Evolutionary conservation across 2,888 invertebrate species (phyloP).

Genomic region (Xanthostigma xanthostigma): DNA sequence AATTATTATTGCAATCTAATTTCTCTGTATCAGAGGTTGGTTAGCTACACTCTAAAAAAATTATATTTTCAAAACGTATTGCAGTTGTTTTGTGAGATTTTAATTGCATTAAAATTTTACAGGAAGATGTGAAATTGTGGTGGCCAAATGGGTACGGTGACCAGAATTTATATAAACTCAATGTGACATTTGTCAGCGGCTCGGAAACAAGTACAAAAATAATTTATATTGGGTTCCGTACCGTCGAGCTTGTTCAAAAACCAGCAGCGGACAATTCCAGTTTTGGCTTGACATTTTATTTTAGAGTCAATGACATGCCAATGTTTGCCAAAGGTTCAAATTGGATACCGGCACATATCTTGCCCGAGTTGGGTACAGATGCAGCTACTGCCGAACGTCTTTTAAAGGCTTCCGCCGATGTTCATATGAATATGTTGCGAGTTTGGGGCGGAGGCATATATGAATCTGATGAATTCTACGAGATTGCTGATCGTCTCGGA

Average conservation of each 20-base stretch:
- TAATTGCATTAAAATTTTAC: conserved; percentile 9
- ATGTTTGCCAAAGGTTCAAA: conserved; percentile 95
- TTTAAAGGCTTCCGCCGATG: conserved; percentile 51
- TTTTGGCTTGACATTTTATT: conserved; percentile 65
- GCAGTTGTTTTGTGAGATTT: neutral
- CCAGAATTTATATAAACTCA: conserved; percentile 59
- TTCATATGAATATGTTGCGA: conserved; percentile 86
- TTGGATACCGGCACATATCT: conserved; percentile 76
- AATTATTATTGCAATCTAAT: too few species aligned
- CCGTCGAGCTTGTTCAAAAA: conserved; percentile 67
- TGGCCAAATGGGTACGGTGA: conserved; percentile 91
- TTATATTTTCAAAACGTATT: too few species aligned
- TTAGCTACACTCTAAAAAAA: too few species aligned
- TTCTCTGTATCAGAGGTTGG: too few species aligned
- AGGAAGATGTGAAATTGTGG: conserved; percentile 52
- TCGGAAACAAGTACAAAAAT: conserved; percentile 29
- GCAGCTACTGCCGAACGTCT: conserved; percentile 37
- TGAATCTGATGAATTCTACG: conserved; percentile 81
- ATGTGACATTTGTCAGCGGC: conserved; percentile 31
- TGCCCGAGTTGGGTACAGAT: conserved; percentile 57
- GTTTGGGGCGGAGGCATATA: conserved; percentile 99
- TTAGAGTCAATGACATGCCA: conserved; percentile 68
- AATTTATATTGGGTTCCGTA: conserved; percentile 72
- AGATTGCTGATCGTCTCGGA: conserved; percentile 72
- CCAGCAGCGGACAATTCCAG: conserved; percentile 21